Base-by-base conservation (phyloP, 2,113 vertebrate species). In the Ursus arctos region DNA sequence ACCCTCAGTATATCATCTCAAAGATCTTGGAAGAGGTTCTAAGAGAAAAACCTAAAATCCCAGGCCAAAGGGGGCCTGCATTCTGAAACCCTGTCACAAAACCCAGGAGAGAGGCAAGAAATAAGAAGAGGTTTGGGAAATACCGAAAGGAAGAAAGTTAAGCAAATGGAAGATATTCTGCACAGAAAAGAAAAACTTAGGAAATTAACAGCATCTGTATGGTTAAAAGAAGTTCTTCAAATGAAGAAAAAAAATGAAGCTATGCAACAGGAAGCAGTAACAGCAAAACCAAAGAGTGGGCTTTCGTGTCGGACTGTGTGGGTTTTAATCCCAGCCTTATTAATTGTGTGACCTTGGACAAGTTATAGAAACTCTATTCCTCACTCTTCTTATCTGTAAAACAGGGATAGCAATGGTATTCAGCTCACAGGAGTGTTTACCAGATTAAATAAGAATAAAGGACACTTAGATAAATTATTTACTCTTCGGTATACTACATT, bases 1-100 rank as follows among this genome's bases (percentile, higher is more conserved):
- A 90, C 18, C 51, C 36, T 51, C 40, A 28, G 36, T 4, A 81
- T 47, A 80, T 76, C 40, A 88, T 19, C 88, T 94, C 63, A 93
- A 8, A 88, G 43, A 95, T 76, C 51, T 19, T 81, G 0, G 31
- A 88, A 93, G 33, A 77, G n/a, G 53, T 49, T 83, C 51, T 92
- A 24, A 84, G 10, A 81, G 24, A 86, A 94, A 79, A 81, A 22
- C 10, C 67, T 95, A 40, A 96, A 96, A 67, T 84, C 14, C 19
- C 33, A 94, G 19, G 51, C 28, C 43, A 88, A 71, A 89, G 40
- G 28, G n/a, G 19, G 7, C 15, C 24, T n/a, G 8, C 33, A 72
- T 74, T 86, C 26, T 95, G 57, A 92, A 19, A 8, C 9, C 31
- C 15, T 2, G 2, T 74, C 65, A 81, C 63, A 96, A 82, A 97